A percentile compares a stretch with the other conserved stretches of the same genome.
phyloP scores from a whole-genome alignment of 2,797 vertebrate species.

The Melanogrammus aeglefinus region DNA sequence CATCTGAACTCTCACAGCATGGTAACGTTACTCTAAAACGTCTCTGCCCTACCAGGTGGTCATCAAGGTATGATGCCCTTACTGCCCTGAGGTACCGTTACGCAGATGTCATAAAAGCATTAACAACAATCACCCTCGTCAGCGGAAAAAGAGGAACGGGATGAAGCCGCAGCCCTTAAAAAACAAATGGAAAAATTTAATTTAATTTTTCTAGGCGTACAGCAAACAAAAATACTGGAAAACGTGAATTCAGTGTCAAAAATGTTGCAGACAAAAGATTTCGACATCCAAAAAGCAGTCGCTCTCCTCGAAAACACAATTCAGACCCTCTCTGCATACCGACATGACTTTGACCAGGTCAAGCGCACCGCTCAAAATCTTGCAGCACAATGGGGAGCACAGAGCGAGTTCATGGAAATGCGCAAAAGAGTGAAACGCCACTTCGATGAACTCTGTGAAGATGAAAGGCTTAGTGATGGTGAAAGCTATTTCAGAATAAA shows the following conservation, averaged over 20 bases:
- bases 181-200: conserved; percentile 8
- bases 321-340: not conserved
- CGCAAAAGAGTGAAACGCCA: conserved; percentile 12
- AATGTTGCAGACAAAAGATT: conserved; percentile 10
- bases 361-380: too few species aligned
- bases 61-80: conserved; percentile 10
- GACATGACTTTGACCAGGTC: not conserved
- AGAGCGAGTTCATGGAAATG: conserved; percentile 8
- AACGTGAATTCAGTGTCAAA: conserved; percentile 14
- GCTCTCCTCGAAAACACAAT: conserved; percentile 15
- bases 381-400: not conserved
- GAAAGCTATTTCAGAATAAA: conserved; percentile 14
- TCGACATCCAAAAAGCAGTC: conserved; percentile 10
- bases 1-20: not conserved
- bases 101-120: conserved; percentile 5
- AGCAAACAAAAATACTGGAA: conserved; percentile 10
- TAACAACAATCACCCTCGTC: conserved; percentile 10
- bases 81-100: conserved; percentile 7
- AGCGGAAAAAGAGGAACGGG: conserved; percentile 9
- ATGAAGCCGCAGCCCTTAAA: conserved; percentile 9
- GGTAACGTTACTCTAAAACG: not conserved
- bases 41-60: conserved; percentile 12
- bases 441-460: conserved; percentile 14
- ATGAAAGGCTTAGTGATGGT: conserved; percentile 3
- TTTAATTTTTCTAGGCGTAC: conserved; percentile 14